A percentile compares a stretch with the other conserved stretches of the same genome.
Evolutionary conservation across 1,140 invertebrate genomes (phyloP).

Genomic region (Pseudomyrmex flavicornis): DNA sequence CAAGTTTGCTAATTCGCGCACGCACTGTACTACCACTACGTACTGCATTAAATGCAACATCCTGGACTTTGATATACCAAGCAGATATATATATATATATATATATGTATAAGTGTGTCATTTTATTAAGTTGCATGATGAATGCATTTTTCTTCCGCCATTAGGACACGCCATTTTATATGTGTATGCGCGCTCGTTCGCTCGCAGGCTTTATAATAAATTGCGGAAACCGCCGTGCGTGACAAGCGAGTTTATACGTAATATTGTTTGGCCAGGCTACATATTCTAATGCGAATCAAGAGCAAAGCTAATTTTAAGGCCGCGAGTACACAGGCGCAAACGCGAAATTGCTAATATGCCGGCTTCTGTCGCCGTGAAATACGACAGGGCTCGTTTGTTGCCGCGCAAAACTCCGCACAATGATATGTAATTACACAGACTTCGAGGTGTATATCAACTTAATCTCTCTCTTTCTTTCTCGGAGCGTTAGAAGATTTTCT

Average conservation of each 20-base stretch:
- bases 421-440: constrained; percentile 7
- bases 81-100: not conserved
- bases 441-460: too few species aligned
- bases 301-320: constrained; percentile 60
- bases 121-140: constrained; percentile 53
- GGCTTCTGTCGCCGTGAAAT: constrained; percentile 43
- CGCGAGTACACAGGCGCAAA: constrained; percentile 48
- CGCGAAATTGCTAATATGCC: constrained; percentile 56
- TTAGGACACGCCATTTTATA: constrained; percentile 10
- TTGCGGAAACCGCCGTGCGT: constrained; percentile 58
- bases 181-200: not conserved
- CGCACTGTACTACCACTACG: too few species aligned
- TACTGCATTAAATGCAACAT: constrained; percentile 19
- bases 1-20: not conserved
- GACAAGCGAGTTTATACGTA: constrained; percentile 55
- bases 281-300: constrained; percentile 57
- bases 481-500: not conserved
- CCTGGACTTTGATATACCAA: not conserved
- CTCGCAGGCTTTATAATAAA: constrained; percentile 51
- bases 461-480: too few species aligned
- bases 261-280: constrained; percentile 53
- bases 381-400: constrained; percentile 35
- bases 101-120: constrained; percentile 15
- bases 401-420: constrained; percentile 2
- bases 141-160: constrained; percentile 31